Evolutionary conservation across 2,888 invertebrate species (phyloP), one percentile per base, ranked within the genome.

Genomic region (Hedychridium roseum): DNA sequence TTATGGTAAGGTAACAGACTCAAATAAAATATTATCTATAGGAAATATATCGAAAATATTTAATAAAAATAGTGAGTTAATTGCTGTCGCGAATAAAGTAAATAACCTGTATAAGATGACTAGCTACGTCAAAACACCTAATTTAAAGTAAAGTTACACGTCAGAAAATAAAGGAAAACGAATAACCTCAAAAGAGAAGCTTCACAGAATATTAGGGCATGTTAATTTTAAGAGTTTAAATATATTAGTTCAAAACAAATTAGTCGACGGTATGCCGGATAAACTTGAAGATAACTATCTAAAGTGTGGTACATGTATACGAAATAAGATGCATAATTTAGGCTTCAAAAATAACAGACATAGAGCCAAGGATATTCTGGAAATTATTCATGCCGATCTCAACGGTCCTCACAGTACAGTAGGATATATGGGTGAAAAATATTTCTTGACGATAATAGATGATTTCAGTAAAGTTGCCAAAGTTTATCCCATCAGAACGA

Each of bases 91-190:
- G 1, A 16, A 3, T 1, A 48, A 48, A 27, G 30, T 43, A 30
- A 16, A 38, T 15, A 18, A 23, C n/a, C 4, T 54, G 17, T 45
- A 40, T 37, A 35, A 43, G 27, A 43, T 54, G 37, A 27, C 15
- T 16, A 38, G 38, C 15, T 16, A 16, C 6, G 1, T 38, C n/a
- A 32, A 32, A 14, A n/a, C n/a, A n/a, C n/a, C n/a, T n/a, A n/a
- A n/a, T n/a, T n/a, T n/a, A n/a, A n/a, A n/a, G n/a, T n/a, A n/a
- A n/a, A n/a, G n/a, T n/a, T n/a, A n/a, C n/a, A n/a, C n/a, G n/a
- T n/a, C n/a, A n/a, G n/a, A n/a, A n/a, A n/a, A n/a, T n/a, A n/a
- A n/a, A n/a, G n/a, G n/a, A n/a, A n/a, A n/a, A n/a, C n/a, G n/a
- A n/a, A n/a, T n/a, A n/a, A n/a, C n/a, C n/a, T n/a, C n/a, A n/a